phyloP scores from a whole-genome alignment of 2,113 vertebrate species.

The Garra rufa region DNA sequence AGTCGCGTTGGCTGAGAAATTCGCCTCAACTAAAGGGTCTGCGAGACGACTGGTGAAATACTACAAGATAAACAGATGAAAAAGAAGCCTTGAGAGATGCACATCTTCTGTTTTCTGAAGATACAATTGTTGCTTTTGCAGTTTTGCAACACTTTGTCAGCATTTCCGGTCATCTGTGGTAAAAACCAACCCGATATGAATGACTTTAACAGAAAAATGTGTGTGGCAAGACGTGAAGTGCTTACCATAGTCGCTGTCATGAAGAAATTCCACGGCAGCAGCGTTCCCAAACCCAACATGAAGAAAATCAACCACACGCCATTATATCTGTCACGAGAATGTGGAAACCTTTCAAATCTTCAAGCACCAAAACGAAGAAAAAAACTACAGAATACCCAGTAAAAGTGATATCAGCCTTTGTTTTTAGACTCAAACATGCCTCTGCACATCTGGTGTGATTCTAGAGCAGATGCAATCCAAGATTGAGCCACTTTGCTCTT shows the following conservation, averaged over 20 bases:
- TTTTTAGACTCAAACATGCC: too few relatives aligned
- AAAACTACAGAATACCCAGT: too few relatives aligned
- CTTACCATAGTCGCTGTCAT: conserved; percentile 87
- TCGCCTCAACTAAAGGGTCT: conserved; percentile 12
- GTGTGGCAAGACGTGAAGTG: too few relatives aligned
- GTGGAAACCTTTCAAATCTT: too few relatives aligned
- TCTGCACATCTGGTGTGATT: too few relatives aligned
- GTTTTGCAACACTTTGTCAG: background rate
- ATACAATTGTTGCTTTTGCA: background rate
- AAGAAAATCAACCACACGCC: conserved; percentile 90
- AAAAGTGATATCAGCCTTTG: too few relatives aligned
- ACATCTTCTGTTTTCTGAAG: background rate
- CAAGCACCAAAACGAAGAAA: too few relatives aligned
- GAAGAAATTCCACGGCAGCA: conserved; percentile 98
- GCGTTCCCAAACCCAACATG: conserved; percentile 84
- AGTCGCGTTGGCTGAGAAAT: background rate
- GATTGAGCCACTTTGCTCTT: too few relatives aligned
- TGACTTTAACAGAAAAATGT: too few relatives aligned
- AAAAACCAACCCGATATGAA: too few relatives aligned
- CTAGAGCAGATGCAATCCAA: too few relatives aligned
- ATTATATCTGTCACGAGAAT: conserved; percentile 78
- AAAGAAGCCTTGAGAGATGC: background rate
- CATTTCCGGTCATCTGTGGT: background rate
- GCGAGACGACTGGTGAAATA: conserved; percentile 82
- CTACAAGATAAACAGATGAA: conserved; percentile 61